Conservation (phyloP, 2,888 invertebrate genomes). For the Tenthredo notha region DNA sequence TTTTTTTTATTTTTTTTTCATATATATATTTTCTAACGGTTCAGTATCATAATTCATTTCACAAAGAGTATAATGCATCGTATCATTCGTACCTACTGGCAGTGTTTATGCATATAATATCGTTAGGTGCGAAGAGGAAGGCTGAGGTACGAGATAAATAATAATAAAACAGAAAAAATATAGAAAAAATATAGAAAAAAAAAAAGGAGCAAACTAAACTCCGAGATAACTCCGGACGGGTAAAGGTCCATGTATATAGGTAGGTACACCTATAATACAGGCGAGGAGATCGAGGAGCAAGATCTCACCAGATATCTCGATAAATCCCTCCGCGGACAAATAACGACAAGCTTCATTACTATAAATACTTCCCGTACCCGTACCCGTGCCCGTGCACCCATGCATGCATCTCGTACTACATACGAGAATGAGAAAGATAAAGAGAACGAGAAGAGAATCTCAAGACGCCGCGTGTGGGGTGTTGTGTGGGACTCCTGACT, state of each 20-base stretch:
- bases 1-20: too few relatives aligned
- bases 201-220: not conserved
- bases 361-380: constrained; percentile 74
- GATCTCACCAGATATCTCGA: constrained; percentile 70
- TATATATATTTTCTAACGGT: too few relatives aligned
- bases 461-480: constrained; percentile 34
- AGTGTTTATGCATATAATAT: not conserved
- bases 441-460: not conserved
- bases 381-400: not conserved
- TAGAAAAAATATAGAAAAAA: not conserved
- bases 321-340: constrained; percentile 75
- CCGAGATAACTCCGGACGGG: not conserved
- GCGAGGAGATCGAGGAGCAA: constrained; percentile 66
- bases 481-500: constrained; percentile 30
- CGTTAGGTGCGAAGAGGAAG: constrained; percentile 4
- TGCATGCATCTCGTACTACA: constrained; percentile 1
- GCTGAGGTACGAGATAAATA: not conserved
- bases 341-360: constrained; percentile 78
- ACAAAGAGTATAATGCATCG: too few relatives aligned
- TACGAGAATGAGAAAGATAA: not conserved
- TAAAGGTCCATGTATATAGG: not conserved
- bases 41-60: too few relatives aligned
- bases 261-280: constrained; percentile 39
- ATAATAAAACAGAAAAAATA: constrained; percentile 17
- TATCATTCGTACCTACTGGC: constrained; percentile 21